Conservation (phyloP, 2,888 invertebrate genomes). For the Acanthoscelides obtectus region DNA sequence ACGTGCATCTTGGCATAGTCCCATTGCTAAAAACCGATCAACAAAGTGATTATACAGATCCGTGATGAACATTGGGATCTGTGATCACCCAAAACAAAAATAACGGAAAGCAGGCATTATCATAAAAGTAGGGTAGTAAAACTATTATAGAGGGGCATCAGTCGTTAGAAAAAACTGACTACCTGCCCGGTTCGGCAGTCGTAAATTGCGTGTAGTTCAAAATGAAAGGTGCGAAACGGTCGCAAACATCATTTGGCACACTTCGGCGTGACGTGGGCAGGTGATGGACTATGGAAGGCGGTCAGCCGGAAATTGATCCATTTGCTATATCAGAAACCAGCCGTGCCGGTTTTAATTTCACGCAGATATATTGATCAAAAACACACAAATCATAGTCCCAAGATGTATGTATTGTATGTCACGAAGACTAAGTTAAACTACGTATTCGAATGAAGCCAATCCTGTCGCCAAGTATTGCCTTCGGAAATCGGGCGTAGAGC, state of each 20-base stretch:
- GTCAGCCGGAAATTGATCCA: neutral
- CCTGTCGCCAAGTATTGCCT: no score
- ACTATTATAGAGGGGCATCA: neutral
- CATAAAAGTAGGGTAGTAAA: neutral
- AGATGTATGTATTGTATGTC: no score
- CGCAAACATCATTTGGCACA: neutral
- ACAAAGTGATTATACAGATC: neutral
- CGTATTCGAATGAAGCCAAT: no score
- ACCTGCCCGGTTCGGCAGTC: neutral
- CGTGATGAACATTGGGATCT: neutral
- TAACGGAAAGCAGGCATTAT: neutral
- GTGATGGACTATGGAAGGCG: neutral
- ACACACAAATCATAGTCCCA: neutral
- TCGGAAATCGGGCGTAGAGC: no score
- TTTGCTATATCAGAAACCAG: neutral
- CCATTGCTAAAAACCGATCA: no score
- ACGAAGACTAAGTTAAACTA: no score
- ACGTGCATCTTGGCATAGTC: no score
- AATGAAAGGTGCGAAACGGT: neutral
- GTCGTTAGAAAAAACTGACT: neutral
- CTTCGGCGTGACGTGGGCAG: neutral
- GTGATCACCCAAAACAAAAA: neutral
- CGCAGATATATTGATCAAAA: neutral
- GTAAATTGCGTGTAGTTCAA: neutral
- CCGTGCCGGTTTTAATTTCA: neutral